phyloP scores from a whole-genome alignment of 2,888 invertebrate genomes.

The Hydriomena furcata region DNA sequence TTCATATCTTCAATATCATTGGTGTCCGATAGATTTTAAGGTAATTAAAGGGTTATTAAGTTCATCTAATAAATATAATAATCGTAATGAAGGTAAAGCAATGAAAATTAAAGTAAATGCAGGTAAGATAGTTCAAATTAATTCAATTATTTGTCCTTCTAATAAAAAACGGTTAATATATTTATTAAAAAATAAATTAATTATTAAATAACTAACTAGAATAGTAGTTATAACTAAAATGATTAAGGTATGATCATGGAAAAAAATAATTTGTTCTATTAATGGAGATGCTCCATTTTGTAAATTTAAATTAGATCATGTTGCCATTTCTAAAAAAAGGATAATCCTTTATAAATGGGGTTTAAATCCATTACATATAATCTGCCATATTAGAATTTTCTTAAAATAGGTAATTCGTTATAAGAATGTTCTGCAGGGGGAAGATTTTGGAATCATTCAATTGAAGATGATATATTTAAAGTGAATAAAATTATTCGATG shows the following conservation, averaged over 20 bases:
- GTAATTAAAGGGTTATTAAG: conserved; percentile 82
- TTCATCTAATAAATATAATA: conserved; percentile 86
- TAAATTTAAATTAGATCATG: conserved; percentile 81
- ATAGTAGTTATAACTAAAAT: conserved; percentile 85
- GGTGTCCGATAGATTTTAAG: conserved; percentile 86
- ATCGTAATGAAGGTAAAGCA: conserved; percentile 83
- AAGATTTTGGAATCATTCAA: conserved; percentile 85
- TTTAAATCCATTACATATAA: conserved; percentile 85
- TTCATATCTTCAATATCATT: conserved; percentile 88
- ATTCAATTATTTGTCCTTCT: conserved; percentile 85
- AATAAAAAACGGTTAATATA: conserved; percentile 82
- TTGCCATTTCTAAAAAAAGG: conserved; percentile 86
- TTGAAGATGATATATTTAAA: conserved; percentile 79
- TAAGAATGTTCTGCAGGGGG: conserved; percentile 85
- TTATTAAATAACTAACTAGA: conserved; percentile 83
- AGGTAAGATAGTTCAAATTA: conserved; percentile 86
- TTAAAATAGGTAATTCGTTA: conserved; percentile 83
- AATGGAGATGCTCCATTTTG: conserved; percentile 85
- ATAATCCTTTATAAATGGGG: conserved; percentile 85
- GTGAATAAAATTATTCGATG: conserved; percentile 78
- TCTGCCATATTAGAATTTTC: conserved; percentile 85
- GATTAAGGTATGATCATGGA: conserved; percentile 85
- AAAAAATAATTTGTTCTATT: conserved; percentile 87
- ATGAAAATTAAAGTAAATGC: conserved; percentile 85
- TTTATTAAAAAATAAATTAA: conserved; percentile 81